Evolutionary conservation across 2,888 invertebrate species (phyloP).

Genomic region (Heliconius erato): DNA sequence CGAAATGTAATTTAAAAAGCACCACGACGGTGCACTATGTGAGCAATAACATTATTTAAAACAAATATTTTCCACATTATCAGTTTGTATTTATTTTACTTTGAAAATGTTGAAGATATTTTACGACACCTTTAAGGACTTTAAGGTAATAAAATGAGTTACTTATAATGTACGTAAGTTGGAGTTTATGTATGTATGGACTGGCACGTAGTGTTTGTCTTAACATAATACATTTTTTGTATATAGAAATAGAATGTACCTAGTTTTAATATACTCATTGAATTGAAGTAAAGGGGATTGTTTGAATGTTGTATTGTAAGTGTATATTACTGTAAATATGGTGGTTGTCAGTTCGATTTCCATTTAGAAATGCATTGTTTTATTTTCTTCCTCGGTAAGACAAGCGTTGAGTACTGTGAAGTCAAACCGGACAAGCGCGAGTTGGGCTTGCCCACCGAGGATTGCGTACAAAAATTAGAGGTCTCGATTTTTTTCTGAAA

Average conservation of each 20-base stretch:
- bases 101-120: constrained; percentile 38
- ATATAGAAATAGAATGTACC: neutral
- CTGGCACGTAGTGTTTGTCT: neutral
- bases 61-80: constrained; percentile 17
- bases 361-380: too few species aligned
- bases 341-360: too few species aligned
- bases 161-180: constrained; percentile 38
- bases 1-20: neutral
- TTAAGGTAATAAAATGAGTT: constrained; percentile 45
- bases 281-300: too few species aligned
- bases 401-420: too few species aligned
- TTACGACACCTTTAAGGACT: constrained; percentile 46
- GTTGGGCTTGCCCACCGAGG: too few species aligned
- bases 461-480: too few species aligned
- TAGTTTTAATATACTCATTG: too few species aligned
- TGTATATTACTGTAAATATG: too few species aligned
- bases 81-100: constrained; percentile 36
- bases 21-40: neutral
- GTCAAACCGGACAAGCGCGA: too few species aligned
- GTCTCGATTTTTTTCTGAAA: too few species aligned
- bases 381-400: too few species aligned
- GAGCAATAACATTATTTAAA: constrained; percentile 27
- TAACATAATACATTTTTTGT: neutral
- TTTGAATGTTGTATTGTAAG: too few species aligned
- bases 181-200: constrained; percentile 5